Evolutionary conservation across 2,888 invertebrate species (phyloP), one percentile per base, ranked within the genome.

Genomic region (Labia minor): DNA sequence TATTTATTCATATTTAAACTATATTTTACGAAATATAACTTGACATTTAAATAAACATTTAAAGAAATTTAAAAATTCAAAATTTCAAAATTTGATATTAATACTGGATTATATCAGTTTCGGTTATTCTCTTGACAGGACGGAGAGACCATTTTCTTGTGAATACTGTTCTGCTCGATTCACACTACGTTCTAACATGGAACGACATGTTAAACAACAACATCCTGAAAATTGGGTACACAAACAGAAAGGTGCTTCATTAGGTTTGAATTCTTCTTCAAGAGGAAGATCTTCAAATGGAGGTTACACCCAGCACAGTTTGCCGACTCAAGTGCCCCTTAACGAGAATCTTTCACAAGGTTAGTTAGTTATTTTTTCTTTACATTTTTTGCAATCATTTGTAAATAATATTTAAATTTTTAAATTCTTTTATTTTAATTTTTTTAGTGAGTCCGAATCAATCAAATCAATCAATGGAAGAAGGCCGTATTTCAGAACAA

Each of bases 151-250:
- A 0, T 95, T 93, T 77, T 88, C 89, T 0, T 95, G 95, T 76
- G 90, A 91, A 68, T 90, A 92, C 74, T 95, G 95, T 77, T 88
- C 91, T 0, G 93, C 94, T 0, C 82, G 91, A 66, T 95, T 95
- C 74, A 95, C 95, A 0, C 79, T 95, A 11, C 83, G 92, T n/a
- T 93, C 93, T 10, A 95, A 95, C 73, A 95, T 95, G 92, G 95
- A 95, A 76, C 83, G 94, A 0, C 95, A 95, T 73, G 90, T 95
- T 1, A 95, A 95, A 75, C 93, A 94, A 73, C 94, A 95, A 72
- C 95, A 95, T 79, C 94, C 94, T 0, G 90, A 92, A 70, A 88
- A 85, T 74, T 94, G 93, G 89, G 89, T 89, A 66, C 89, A 91
- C 70, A 81, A 90, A 61, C 87, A 91, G 72, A 78, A 86, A 21